Conservation (phyloP, 2,113 vertebrate species). For the Deroptyus accipitrinus region DNA sequence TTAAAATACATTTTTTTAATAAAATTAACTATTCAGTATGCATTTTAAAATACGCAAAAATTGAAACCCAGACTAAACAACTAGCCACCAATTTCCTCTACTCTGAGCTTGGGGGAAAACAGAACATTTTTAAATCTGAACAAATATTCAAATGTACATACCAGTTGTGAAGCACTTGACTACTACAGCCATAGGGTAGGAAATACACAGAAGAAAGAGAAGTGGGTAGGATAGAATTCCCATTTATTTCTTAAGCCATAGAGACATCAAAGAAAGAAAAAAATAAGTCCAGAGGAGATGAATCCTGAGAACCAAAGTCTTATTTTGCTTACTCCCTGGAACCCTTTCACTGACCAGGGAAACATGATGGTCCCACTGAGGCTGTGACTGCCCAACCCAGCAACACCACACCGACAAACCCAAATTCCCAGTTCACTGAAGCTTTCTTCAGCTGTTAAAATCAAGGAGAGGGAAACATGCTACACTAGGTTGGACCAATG, state of each 20-base stretch:
- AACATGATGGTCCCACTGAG: not conserved
- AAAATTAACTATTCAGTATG: not conserved
- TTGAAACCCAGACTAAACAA: not conserved
- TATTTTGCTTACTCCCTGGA: not conserved
- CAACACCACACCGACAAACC: not conserved
- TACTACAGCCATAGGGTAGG: not conserved
- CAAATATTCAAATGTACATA: not conserved
- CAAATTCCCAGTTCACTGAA: not conserved
- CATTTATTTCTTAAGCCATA: not conserved
- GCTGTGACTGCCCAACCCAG: not conserved
- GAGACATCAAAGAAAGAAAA: not conserved
- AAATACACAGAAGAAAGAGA: not conserved
- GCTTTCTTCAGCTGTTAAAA: not conserved
- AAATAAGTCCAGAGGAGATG: not conserved
- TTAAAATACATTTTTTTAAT: not conserved
- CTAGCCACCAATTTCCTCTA: not conserved
- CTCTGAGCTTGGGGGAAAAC: not conserved
- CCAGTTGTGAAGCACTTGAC: not conserved
- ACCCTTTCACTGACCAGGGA: not conserved
- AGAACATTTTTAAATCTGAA: not conserved
- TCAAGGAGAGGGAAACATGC: not conserved
- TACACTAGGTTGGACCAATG: not conserved
- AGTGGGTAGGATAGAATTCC: not conserved
- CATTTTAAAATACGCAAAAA: not conserved
- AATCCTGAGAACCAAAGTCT: not conserved